Evolutionary conservation across 2,113 vertebrate species (phyloP).

Genomic region (Micronycteris hirsuta): DNA sequence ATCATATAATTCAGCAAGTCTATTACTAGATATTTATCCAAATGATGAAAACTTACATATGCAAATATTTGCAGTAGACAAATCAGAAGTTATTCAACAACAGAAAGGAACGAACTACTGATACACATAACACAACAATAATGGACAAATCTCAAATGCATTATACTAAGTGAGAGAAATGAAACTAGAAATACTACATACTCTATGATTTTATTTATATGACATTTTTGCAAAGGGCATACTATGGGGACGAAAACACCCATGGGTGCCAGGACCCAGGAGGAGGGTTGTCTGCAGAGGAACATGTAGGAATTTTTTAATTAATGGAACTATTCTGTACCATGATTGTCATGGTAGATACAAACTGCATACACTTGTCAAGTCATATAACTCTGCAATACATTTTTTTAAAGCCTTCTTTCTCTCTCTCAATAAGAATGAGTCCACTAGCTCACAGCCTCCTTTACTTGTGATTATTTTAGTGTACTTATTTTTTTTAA

Average conservation of each 20-base stretch:
- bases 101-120: not conserved
- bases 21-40: not conserved
- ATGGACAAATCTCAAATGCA: not conserved
- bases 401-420: not conserved
- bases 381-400: not conserved
- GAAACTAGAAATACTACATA: not conserved
- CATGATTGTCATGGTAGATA: not conserved
- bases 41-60: not conserved
- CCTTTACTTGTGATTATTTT: not conserved
- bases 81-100: not conserved
- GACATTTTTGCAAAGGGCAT: not conserved
- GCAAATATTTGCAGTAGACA: not conserved
- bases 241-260: not conserved
- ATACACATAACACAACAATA: too few relatives aligned
- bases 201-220: not conserved
- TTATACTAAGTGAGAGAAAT: not conserved
- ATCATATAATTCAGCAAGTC: not conserved
- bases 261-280: not conserved
- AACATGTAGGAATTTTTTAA: not conserved
- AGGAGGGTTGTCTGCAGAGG: not conserved
- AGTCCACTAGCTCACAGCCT: not conserved
- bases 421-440: not conserved
- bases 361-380: not conserved
- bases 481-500: not conserved
- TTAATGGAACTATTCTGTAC: not conserved